A percentile compares a stretch with the other conserved stretches of the same genome.
These are phyloP conservation scores for Orchestes rusci DNA, from an alignment of 2,888 invertebrate species.

Conservation along the genomic window DNA sequence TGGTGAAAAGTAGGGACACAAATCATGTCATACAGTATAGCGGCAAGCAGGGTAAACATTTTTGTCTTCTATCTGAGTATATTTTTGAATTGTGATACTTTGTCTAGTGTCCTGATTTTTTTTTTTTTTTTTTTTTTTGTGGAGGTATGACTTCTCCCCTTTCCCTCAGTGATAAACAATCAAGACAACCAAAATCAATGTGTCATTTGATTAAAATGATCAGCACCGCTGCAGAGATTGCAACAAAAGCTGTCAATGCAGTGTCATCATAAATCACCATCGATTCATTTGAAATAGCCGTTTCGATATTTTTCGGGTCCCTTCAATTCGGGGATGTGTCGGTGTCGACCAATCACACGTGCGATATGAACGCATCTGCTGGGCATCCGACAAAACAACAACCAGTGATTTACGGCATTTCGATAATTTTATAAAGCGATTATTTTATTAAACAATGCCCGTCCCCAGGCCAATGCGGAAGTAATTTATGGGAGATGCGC, in stretches of 20 bases:
- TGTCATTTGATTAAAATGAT: conserved; percentile 19
- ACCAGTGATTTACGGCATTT: conserved; percentile 41
- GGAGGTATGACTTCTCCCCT: too few species aligned
- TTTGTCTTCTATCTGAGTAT: too few species aligned
- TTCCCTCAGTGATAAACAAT: conserved; percentile 14
- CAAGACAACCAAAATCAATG: conserved; percentile 5
- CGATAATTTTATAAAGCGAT: conserved; percentile 41
- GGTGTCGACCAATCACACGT: conserved; percentile 38
- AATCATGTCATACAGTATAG: too few species aligned
- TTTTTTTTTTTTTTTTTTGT: too few species aligned
- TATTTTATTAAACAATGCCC: conserved; percentile 38
- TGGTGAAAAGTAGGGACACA: conserved; percentile 36
- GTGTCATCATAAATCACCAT: conserved; percentile 39
- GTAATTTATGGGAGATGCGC: conserved; percentile 25
- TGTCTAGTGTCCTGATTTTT: too few species aligned
- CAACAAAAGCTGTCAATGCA: conserved; percentile 36
- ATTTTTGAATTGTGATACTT: too few species aligned
- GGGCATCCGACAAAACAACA: conserved; percentile 40
- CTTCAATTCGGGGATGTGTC: conserved; percentile 20
- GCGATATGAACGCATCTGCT: conserved; percentile 38
- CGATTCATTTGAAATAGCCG: conserved; percentile 37
- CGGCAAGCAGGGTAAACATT: too few species aligned
- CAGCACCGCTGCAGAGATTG: conserved; percentile 34
- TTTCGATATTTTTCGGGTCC: conserved; percentile 42
- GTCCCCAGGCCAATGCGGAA: conserved; percentile 18